Evolutionary conservation across 2,888 invertebrate species (phyloP), one percentile per base, ranked within the genome.

Genomic region (Hemistola chrysoprasaria): DNA sequence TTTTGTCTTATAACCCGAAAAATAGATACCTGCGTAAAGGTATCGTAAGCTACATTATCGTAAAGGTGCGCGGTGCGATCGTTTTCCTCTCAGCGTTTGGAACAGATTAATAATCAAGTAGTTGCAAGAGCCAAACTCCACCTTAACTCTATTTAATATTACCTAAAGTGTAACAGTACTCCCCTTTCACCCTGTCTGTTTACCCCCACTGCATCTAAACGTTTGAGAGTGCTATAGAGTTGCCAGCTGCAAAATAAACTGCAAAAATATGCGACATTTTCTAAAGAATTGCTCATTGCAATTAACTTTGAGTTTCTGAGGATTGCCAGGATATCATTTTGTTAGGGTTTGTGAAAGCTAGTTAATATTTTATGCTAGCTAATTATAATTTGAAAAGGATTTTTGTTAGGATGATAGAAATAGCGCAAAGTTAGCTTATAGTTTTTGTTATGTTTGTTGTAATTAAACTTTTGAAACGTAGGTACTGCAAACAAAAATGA

Each of bases 121-220:
- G 22, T 37, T 27, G 36, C 16, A 26, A 0, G 6, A 9, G 3
- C 8, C 8, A 40, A 42, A 46, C 34, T 1, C 2, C 20, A 6
- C 44, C 34, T 48, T 48, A 48, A 9, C 16, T 31, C 39, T 28
- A 36, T 47, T 42, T 36, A 48, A 46, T 41, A 39, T 34, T 36
- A 44, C 25, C 25, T 24, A 53, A 47, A 50, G 42, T 42, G 53
- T 48, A 50, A 50, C 48, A 46, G 36, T 43, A 50, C 31, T 40
- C 45, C 23, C 33, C 35, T 45, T 42, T 37, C 38, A 24, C 41
- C 40, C 36, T 38, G 38, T 38, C 37, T 47, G 41, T 51, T 48
- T 37, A 44, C 41, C 40, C 32, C 31, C 32, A 34, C 29, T 55
- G 53, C 55, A 52, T 27, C 40, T 37, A 46, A 45, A 40, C 26